A percentile compares a stretch with the other conserved stretches of the same genome.
These are phyloP conservation scores for Panthera uncia DNA, from an alignment of 2,113 vertebrate species.

Conservation along the genomic window DNA sequence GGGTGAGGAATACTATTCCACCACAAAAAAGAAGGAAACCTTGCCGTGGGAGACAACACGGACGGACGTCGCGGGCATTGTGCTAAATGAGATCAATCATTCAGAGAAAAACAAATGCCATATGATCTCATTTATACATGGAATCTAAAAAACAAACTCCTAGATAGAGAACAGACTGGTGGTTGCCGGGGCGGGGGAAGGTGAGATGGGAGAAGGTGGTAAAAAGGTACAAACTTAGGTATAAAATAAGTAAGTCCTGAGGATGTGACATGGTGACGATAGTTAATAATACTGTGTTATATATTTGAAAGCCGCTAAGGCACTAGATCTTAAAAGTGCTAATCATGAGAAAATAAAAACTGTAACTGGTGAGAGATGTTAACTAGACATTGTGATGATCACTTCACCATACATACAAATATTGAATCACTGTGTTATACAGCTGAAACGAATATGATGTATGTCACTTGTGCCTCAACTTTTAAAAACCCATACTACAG, in stretches of 20 bases:
- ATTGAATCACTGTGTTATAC: not conserved
- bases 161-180: not conserved
- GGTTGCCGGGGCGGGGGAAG: not conserved
- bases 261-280: not conserved
- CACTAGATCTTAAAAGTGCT: not conserved
- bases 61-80: not conserved
- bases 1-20: not conserved
- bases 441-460: not conserved
- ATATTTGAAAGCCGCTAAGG: not conserved
- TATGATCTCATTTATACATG: not conserved
- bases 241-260: not conserved
- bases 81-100: not conserved
- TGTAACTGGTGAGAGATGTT: not conserved
- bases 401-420: not conserved
- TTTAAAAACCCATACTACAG: not conserved
- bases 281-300: not conserved
- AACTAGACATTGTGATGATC: not conserved
- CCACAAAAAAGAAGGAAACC: not conserved
- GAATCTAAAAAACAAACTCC: not conserved
- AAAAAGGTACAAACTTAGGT: not conserved
- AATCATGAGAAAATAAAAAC: not conserved
- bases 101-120: not conserved
- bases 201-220: not conserved
- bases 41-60: not conserved
- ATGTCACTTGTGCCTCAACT: not conserved